Evolutionary conservation across 1,140 invertebrate genomes (phyloP), one percentile per base, ranked within the genome.

Genomic region (Euglossa dilemma): DNA sequence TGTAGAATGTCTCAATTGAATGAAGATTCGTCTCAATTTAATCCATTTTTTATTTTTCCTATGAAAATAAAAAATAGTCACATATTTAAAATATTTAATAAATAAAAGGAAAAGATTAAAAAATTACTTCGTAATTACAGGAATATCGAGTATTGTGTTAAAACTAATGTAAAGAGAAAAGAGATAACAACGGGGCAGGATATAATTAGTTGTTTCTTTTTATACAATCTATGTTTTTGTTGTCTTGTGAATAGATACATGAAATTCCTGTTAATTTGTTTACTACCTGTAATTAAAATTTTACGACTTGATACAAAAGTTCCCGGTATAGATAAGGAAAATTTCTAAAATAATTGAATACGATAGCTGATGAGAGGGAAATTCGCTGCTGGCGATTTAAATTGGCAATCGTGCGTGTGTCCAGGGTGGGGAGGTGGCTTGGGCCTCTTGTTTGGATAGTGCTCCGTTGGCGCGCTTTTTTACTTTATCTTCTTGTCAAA

Each of bases 301-400:
- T n/a, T 12, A 78, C 25, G 18, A 52, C 43, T 52, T 36, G 28
- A 16, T 43, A 79, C 45, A 71, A 59, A 71, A 79, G 43, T 50
- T 14, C 50, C 36, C 45, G 16, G 59, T 25, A 70, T 12, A 71
- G 52, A 72, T 36, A 81, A 43, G 75, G 79, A 71, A 74, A 52
- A 50, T 67, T 54, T 50, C 25, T 36, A 67, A 69, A 82, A 75
- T 82, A 66, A 82, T 5, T 69, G n/a, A 74, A 67, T 81, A 73
- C 59, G 47, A 72, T 52, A 83, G 25, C 28, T 36, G 36, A 36
- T 36, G 36, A 36, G 36, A 36, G 36, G 36, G 36, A 36, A 36
- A 36, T 36, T 36, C 4, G 36, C 4, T 36, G 1, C 36, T 36
- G 36, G 4, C 36, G 36, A 36, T 36, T 36, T 36, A 36, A 4